Percentiles rank a stretch among this genome's conserved stretches.
phyloP scores from a whole-genome alignment of 2,113 vertebrate genomes.

The Numida meleagris region DNA sequence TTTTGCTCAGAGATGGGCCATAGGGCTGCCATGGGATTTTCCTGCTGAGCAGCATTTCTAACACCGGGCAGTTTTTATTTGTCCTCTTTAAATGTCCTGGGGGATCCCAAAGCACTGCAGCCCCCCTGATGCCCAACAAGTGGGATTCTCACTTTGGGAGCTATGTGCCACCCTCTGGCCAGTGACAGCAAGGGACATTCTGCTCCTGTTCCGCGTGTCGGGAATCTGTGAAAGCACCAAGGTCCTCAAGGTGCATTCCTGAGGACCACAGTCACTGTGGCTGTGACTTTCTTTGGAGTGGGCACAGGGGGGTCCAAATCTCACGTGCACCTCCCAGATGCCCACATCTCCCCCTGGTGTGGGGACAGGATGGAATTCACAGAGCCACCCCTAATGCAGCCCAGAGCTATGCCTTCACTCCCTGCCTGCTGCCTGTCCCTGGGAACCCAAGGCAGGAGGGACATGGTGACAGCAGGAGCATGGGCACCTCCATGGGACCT shows the following conservation, averaged over 20 bases:
- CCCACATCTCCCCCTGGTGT: background rate
- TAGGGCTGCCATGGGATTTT: background rate
- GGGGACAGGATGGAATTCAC: background rate
- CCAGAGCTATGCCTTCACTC: background rate
- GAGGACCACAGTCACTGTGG: background rate
- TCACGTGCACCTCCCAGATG: background rate
- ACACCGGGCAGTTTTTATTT: rapidly evolving
- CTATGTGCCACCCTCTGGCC: rapidly evolving
- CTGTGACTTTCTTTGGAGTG: background rate
- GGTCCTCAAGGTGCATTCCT: background rate
- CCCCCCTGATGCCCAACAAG: background rate
- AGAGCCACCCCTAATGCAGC: rapidly evolving
- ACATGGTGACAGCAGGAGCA: rapidly evolving
- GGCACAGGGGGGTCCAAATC: rapidly evolving
- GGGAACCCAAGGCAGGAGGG: background rate
- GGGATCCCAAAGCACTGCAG: background rate
- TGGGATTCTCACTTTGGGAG: rapidly evolving
- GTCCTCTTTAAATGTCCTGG: background rate
- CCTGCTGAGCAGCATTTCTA: background rate
- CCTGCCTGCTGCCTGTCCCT: background rate
- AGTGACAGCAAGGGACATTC: rapidly evolving
- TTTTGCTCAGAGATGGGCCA: background rate
- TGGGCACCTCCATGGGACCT: background rate
- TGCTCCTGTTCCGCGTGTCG: background rate
- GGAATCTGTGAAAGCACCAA: rapidly evolving